Base-by-base conservation (phyloP, 2,797 vertebrate species). In the Microchirus variegatus region DNA sequence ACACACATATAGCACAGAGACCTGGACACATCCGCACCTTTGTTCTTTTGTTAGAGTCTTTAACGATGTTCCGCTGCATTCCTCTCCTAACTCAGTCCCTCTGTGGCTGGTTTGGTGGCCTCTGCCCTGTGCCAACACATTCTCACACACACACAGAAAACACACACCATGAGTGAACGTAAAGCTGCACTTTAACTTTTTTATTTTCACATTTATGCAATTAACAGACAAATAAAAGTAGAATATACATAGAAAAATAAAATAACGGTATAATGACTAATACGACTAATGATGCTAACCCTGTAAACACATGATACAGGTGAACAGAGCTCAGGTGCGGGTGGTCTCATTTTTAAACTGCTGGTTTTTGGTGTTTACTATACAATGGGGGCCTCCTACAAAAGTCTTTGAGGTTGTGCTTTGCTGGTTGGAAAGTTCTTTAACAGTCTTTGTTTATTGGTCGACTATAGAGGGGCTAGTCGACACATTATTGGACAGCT, bases 11-110 rank as follows among this genome's bases (percentile, higher is more conserved):
- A 73, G 63, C 26, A 35, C 73, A 73, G 63, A 26, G 74, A 87
- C 80, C 82, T 70, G 84, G 87, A 90, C 85, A 88, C 83, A 85
- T 91, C 88, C 84, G 80, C 68, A 83, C 68, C 90, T 93, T 93
- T 93, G 91, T 93, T 93, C 90, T 93, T 93, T 90, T 90, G 90
- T 90, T 84, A 76, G 87, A 80, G 80, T 78, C 84, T 92, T 93
- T 93, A 92, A 94, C 90, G 85, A 90, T 90, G 93, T 94, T 94
- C 89, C 92, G 89, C 90, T 59, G 92, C 92, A 94, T 94, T 94
- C 93, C 92, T 89, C 50, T 13, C 17, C 82, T 94, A 94, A 94
- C 87, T 84, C 74, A 56, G 90, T 84, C 91, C 90, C 92, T 91
- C 91, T 93, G 93, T 87, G 88, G 78, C 86, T 54, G 78, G 78